A percentile compares a stretch with the other conserved stretches of the same genome.
phyloP scores from a whole-genome alignment of 2,888 invertebrate genomes.

The Machimus atricapillus region DNA sequence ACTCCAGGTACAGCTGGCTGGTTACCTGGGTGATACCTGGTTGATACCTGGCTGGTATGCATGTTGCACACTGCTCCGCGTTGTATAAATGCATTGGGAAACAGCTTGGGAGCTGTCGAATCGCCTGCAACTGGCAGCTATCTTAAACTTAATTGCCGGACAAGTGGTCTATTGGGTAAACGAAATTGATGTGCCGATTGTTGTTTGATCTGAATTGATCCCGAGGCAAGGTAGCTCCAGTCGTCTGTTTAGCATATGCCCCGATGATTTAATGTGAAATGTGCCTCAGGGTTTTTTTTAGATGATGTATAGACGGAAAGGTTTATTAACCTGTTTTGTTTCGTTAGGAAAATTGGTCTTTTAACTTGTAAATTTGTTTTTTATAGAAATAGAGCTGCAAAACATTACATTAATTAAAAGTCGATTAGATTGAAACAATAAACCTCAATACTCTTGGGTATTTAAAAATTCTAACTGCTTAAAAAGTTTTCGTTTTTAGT shows the following conservation, averaged over 20 bases:
- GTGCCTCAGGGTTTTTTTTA: background rate
- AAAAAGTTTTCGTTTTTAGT: no score
- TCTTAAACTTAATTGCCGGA: constrained; percentile 32
- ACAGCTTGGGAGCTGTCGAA: constrained; percentile 13
- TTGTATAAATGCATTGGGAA: background rate
- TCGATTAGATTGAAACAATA: no score
- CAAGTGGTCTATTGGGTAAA: constrained; percentile 27
- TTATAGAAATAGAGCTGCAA: background rate
- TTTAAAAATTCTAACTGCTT: no score
- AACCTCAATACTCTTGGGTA: no score
- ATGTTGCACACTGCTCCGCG: background rate
- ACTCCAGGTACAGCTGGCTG: background rate
- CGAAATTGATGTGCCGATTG: constrained; percentile 32
- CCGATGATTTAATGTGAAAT: background rate
- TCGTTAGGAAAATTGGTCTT: background rate
- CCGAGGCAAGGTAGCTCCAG: background rate
- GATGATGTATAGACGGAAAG: background rate
- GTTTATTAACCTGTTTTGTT: background rate
- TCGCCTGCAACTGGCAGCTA: constrained; percentile 11
- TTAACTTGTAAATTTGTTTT: background rate
- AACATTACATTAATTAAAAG: no score
- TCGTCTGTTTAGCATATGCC: background rate
- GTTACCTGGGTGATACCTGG: background rate
- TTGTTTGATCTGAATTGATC: constrained; percentile 23
- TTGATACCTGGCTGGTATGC: background rate